Evolutionary conservation across 2,797 vertebrate species (phyloP).

Genomic region (Prionace glauca): DNA sequence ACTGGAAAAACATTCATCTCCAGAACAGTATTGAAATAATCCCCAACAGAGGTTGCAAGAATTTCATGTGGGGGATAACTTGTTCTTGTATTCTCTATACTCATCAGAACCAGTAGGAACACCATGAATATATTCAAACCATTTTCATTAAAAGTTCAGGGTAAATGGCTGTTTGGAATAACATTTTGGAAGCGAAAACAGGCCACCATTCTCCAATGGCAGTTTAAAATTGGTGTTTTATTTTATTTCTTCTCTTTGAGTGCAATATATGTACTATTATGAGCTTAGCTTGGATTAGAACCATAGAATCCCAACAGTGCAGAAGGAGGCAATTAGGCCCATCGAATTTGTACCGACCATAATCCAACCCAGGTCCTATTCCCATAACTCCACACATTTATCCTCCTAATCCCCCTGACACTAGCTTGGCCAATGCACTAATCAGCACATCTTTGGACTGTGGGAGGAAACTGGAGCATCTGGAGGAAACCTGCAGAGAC

Average conservation of each 20-base stretch:
- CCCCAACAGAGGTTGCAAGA: background rate
- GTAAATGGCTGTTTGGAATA: background rate
- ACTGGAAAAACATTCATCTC: background rate
- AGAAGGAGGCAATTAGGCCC: no score
- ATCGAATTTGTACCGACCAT: no score
- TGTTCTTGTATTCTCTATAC: background rate
- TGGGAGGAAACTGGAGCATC: no score
- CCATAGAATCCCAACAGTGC: no score
- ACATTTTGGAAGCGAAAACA: background rate
- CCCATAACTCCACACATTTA: no score
- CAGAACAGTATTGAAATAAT: background rate
- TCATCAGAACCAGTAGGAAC: background rate
- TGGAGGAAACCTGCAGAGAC: no score
- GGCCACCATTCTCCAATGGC: background rate
- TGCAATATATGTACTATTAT: background rate
- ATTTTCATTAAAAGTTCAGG: background rate
- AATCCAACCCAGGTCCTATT: no score
- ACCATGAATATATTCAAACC: background rate
- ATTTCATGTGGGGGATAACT: background rate
- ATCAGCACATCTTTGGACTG: no score
- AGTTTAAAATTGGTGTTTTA: constrained; percentile 2
- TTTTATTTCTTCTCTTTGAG: constrained; percentile 3
- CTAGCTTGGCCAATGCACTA: no score
- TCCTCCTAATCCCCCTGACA: no score
- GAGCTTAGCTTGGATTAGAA: background rate